Conservation (phyloP, 2,888 invertebrate species). For the Ctenicera cuprea region DNA sequence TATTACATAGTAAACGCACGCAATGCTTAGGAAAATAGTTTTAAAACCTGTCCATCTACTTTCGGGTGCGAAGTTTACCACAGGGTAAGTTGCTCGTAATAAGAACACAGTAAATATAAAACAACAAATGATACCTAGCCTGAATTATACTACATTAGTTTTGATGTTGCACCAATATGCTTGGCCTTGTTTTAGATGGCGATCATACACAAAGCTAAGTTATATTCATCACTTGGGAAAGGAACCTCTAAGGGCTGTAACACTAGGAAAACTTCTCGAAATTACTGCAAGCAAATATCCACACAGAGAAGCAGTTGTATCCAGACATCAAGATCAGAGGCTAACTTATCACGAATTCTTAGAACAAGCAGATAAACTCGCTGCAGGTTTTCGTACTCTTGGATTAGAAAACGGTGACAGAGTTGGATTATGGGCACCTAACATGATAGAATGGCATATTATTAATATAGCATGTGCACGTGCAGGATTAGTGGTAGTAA, state of each 20-base stretch:
- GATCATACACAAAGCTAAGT: constrained; percentile 67
- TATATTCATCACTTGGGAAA: constrained; percentile 74
- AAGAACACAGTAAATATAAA: no score
- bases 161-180: no score
- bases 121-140: no score
- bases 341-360: constrained; percentile 75
- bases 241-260: constrained; percentile 74
- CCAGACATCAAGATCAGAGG: constrained; percentile 74
- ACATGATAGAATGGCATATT: constrained; percentile 85
- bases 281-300: constrained; percentile 74
- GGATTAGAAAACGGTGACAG: constrained; percentile 84
- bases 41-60: no score
- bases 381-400: constrained; percentile 80
- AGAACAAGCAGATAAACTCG: constrained; percentile 79
- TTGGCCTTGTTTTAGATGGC: not conserved
- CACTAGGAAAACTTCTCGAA: constrained; percentile 77
- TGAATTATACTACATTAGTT: no score
- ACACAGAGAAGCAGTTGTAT: constrained; percentile 76
- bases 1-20: no score
- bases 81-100: no score
- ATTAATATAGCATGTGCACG: constrained; percentile 81
- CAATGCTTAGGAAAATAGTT: no score
- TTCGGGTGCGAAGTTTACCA: no score
- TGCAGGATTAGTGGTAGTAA: constrained; percentile 83
- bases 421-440: constrained; percentile 88